Evolutionary conservation across 2,888 invertebrate species (phyloP).

Genomic region (Seira sanloemensis): DNA sequence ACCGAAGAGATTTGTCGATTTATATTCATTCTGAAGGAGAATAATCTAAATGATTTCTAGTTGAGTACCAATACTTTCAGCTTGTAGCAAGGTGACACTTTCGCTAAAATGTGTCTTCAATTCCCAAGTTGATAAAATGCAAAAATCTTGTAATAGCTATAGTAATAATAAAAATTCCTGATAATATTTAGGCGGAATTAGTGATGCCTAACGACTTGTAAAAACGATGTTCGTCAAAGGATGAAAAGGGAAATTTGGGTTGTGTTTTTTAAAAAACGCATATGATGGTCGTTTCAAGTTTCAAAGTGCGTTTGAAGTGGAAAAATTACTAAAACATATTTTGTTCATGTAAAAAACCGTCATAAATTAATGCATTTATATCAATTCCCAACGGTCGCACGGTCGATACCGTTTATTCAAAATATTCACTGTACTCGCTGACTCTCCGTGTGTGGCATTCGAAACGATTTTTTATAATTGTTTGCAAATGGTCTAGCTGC

Average conservation of each 20-base stretch:
- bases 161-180: too few species aligned
- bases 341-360: slow-evolving; percentile 22
- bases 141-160: too few species aligned
- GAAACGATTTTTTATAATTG: too few species aligned
- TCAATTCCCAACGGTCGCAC: background rate
- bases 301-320: background rate
- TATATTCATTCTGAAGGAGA: background rate
- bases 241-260: slow-evolving; percentile 28
- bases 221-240: slow-evolving; percentile 27
- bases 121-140: too few species aligned
- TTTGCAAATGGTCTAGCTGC: too few species aligned
- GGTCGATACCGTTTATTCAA: too few species aligned
- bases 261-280: background rate
- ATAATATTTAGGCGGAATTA: slow-evolving; percentile 10
- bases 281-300: background rate
- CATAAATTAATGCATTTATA: slow-evolving; percentile 11
- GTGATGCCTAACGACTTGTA: slow-evolving; percentile 55
- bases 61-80: too few species aligned
- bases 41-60: background rate
- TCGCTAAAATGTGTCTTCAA: too few species aligned
- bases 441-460: too few species aligned
- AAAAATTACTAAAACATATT: background rate
- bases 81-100: too few species aligned
- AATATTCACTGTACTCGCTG: too few species aligned
- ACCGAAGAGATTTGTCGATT: background rate